Evolutionary conservation across 1,140 invertebrate genomes (phyloP), one percentile per base, ranked within the genome.

Genomic region (Octopus sinensis): DNA sequence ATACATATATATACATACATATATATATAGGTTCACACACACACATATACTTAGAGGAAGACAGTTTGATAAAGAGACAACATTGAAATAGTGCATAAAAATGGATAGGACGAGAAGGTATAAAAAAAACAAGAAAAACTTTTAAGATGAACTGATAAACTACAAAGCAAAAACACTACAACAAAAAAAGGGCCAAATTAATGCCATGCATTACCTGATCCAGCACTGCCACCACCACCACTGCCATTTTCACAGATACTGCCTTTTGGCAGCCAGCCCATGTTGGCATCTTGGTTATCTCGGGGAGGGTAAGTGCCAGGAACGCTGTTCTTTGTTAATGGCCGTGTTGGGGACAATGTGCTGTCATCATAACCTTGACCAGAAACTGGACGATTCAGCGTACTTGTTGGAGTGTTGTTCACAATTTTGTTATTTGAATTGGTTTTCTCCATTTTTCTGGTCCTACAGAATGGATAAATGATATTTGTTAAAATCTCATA

Each of bases 341-440:
- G 43, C 43, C 84, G 84, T 7, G 86, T 85, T 54, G 87, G 83
- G 17, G 87, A 84, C 76, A 90, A 76, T 13, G 89, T 90, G 82
- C 84, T 86, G 81, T 90, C 89, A 81, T 89, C 88, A 80, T 89
- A 89, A 53, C 89, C 89, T 54, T 89, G 88, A 71, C 85, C 87
- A 54, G 84, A 85, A 23, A 86, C 87, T 9, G 87, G 88, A 43
- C 87, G 84, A 79, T 84, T 87, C 53, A 89, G 84, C 0, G 88
- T 90, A 82, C 85, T 88, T 81, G 88, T 88, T 23, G 86, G 85
- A 1, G 85, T 87, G 43, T 73, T 73, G 30, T 43, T 43, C 30
- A 43, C 30, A 43, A 43, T 43, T 43, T 43, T 43, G 30, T 43
- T 43, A 43, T 43, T 43, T 43, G 30, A 43, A 43, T 43, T 43